Percentiles rank a stretch among this genome's conserved stretches.
Conservation (phyloP, 1,140 invertebrate genomes). For the Aricia agestis region DNA sequence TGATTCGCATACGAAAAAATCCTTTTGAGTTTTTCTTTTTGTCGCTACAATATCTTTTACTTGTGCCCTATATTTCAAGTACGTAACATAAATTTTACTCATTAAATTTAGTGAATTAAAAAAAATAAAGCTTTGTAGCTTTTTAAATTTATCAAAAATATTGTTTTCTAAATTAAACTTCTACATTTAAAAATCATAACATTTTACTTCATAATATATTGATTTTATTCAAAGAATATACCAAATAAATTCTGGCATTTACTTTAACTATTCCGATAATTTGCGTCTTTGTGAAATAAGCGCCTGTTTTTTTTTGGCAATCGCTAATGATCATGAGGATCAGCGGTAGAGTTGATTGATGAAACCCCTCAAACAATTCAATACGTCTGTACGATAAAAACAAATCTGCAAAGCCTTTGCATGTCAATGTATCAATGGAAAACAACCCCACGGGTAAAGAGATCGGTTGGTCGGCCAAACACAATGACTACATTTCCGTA, state of each 20-base stretch:
- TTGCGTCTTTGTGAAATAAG: not conserved
- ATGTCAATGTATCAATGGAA: slow-evolving; percentile 15
- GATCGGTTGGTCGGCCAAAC: slow-evolving; percentile 9
- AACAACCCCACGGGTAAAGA: slow-evolving; percentile 11
- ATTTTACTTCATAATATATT: no score
- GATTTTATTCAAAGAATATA: no score
- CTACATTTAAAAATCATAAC: no score
- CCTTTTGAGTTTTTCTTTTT: slow-evolving; percentile 24
- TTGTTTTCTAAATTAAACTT: no score
- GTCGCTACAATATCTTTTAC: not conserved
- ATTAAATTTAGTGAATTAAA: slow-evolving; percentile 1
- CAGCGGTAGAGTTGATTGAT: not conserved
- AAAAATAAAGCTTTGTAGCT: no score
- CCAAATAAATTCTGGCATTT: no score
- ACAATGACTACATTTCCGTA: slow-evolving; percentile 9
- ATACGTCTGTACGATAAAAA: slow-evolving; percentile 12
- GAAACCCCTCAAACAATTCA: slow-evolving; percentile 1
- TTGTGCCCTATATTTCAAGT: not conserved
- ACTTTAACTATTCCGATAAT: no score
- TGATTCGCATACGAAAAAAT: slow-evolving; percentile 17
- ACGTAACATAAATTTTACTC: not conserved
- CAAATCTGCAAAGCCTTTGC: slow-evolving; percentile 11
- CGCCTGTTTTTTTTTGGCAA: not conserved
- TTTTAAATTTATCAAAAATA: no score
- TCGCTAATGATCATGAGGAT: not conserved